Base-by-base conservation (phyloP, 2,113 vertebrate genomes). In the Probosciger aterrimus region DNA sequence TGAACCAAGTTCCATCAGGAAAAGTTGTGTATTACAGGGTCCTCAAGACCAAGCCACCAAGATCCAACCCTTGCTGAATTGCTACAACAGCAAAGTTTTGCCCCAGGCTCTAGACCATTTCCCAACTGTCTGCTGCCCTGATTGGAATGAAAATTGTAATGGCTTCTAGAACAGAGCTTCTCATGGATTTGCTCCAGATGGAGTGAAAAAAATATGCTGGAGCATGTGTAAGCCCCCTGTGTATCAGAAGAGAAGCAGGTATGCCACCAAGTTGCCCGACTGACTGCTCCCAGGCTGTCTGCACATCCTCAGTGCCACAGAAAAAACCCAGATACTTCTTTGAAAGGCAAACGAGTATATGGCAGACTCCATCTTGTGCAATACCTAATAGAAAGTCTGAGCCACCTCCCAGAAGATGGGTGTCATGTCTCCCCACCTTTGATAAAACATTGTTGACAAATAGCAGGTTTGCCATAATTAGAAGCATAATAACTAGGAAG, bases 381-480 rank as follows among this genome's bases (percentile, higher is more conserved):
- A 97, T 19, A 89, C 57, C 92, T 91, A 95, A 93, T 95, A 97
- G 96, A 97, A 97, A 97, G 96, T 97, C 92, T 84, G 74, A 94
- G 77, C 82, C 92, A 65, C 95, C 91, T 96, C 95, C 93, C 77
- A 17, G 59, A 87, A 93, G 88, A 88, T 86, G 83, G 88, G 67
- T 96, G 92, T 73, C 93, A 33, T 82, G 86, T 89, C 92, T 97
- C 92, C 77, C 93, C 95, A 94, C 93, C 96, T 97, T 82, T 93
- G 96, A 96, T 96, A 96, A 87, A 91, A 95, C 92, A 67, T 67
- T 96, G 92, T 97, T 97, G 96, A 96, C 96, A 94, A 97, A 97
- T 94, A 94, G 77, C 74, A 96, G 88, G 90, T 94, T 95, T 82
- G 76, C 86, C 91, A 84, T 95, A 97, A 96, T 96, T 96, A 96